Base-by-base conservation (phyloP, 2,888 invertebrate species). In the Dynastes hyllus region DNA sequence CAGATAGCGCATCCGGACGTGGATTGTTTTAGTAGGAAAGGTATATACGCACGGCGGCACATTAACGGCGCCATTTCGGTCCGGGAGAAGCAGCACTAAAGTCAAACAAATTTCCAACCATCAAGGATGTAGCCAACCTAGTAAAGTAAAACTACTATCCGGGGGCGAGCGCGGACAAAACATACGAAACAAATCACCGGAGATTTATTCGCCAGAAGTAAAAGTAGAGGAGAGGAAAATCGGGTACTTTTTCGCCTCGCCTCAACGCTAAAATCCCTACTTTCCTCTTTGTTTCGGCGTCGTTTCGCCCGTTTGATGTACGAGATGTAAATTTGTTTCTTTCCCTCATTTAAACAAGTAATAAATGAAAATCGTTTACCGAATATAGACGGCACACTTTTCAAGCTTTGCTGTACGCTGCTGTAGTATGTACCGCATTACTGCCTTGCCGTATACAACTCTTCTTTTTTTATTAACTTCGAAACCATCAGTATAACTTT, bases 181-280 rank as follows among this genome's bases (percentile, higher is more conserved):
- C 79, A 70, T 53, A 79, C 79, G 76, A 76, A 79, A 79, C 79
- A 79, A 79, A 79, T 79, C 79, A 79, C 70, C 61, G 58, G 69
- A 75, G 79, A 79, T 79, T 79, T 79, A 79, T 79, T 50, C 76
- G 76, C 50, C 32, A 13, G 40, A n/a, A 67, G 76, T 70, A 53
- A 76, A 76, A 76, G 79, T 79, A 79, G 22, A 67, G 66, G 16
- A 22, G 16, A 40, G n/a, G 66, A 45, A 76, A 79, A 76, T 76
- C 79, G 76, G 63, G 2, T 11, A 29, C 76, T 76, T 50, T 79
- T 79, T 79, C 67, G 58, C 51, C 67, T 37, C 45, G 53, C 45
- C 32, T 51, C 45, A 4, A 11, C 66, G 50, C 45, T 40, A 69
- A 50, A 69, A 40, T 37, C 32, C 29, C 45, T 11, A 11, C 45